phyloP scores from a whole-genome alignment of 2,888 invertebrate genomes.

The Caenorhabditis virilis region DNA sequence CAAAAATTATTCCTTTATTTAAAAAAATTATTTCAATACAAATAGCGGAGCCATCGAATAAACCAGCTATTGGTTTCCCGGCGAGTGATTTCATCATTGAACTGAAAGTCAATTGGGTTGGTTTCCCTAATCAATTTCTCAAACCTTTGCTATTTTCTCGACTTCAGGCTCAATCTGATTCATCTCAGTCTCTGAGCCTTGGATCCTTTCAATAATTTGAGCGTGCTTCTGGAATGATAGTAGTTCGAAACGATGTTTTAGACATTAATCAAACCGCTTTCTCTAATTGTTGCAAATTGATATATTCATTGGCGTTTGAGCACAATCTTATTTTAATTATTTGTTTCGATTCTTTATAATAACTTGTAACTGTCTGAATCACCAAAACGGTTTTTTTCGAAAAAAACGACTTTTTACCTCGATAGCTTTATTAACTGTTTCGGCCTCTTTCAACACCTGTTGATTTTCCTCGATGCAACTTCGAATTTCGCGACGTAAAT shows the following conservation, averaged over 20 bases:
- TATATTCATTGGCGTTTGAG: background rate
- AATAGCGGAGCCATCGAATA: background rate
- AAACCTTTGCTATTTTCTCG: background rate
- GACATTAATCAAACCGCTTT: background rate
- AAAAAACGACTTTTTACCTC: constrained; percentile 2
- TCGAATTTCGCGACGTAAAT: background rate
- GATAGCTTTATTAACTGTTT: background rate
- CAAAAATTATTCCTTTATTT: background rate
- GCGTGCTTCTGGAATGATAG: constrained; percentile 9
- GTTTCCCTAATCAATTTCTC: background rate
- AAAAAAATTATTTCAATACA: background rate
- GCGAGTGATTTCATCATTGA: background rate
- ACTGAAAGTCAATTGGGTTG: background rate
- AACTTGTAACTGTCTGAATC: background rate
- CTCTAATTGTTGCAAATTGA: constrained; percentile 17
- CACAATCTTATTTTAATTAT: constrained; percentile 13
- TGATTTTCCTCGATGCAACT: background rate
- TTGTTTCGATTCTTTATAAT: background rate
- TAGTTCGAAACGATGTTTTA: background rate
- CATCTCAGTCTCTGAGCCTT: background rate
- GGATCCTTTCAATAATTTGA: background rate
- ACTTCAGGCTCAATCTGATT: background rate
- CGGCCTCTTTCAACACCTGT: background rate
- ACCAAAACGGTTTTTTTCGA: constrained; percentile 9
- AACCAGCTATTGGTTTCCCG: background rate